These are phyloP conservation scores for Drosophila pandora DNA, from an alignment of 1,140 invertebrate genomes.

Conservation along the genomic window DNA sequence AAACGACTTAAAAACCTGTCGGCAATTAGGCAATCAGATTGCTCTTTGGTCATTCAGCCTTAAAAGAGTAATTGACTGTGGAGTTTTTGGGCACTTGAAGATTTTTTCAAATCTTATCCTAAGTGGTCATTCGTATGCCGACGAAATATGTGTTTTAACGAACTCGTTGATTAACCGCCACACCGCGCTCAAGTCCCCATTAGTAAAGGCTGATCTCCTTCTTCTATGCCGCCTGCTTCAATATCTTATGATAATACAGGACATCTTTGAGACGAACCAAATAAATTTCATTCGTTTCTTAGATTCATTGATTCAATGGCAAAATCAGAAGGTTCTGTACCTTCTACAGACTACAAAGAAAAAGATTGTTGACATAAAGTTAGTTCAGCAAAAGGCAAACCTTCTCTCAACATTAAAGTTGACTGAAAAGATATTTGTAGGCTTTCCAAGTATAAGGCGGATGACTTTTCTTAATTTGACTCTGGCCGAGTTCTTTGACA, in stretches of 20 bases:
- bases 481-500: constrained; percentile 53
- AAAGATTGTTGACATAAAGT: constrained; percentile 84
- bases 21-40: constrained; percentile 57
- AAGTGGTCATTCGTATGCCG: constrained; percentile 43
- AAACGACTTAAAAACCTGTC: constrained; percentile 44
- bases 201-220: constrained; percentile 34
- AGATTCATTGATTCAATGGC: constrained; percentile 57
- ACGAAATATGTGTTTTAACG: constrained; percentile 40
- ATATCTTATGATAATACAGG: constrained; percentile 53
- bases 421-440: constrained; percentile 49
- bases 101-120: constrained; percentile 49
- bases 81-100: constrained; percentile 55
- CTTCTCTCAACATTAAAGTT: constrained; percentile 56
- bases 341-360: constrained; percentile 82
- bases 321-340: constrained; percentile 65
- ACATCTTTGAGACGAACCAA: constrained; percentile 66
- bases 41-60: constrained; percentile 58
- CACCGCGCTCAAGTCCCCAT: constrained; percentile 28
- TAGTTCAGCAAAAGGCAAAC: constrained; percentile 55
- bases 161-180: constrained; percentile 54
- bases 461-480: constrained; percentile 52
- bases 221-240: constrained; percentile 57
- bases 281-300: constrained; percentile 41
- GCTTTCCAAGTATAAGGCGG: constrained; percentile 38
- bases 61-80: constrained; percentile 27